phyloP scores from a whole-genome alignment of 2,113 vertebrate genomes.

The Triplophysa dalaica region DNA sequence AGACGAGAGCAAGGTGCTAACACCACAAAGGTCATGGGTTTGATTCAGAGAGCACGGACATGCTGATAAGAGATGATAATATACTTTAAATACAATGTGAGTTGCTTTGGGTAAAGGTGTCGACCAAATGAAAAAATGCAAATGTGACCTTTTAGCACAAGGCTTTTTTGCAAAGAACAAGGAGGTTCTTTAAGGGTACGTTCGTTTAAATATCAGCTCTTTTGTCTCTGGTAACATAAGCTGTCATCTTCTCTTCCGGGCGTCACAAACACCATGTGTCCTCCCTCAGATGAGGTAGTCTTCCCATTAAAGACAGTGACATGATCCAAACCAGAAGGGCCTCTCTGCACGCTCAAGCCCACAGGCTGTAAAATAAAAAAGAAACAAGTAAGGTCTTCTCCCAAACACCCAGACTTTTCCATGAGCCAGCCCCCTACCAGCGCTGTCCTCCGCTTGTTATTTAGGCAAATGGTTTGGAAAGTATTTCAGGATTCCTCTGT shows the following conservation, averaged over 20 bases:
- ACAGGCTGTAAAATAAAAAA: conserved; percentile 13
- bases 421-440: conserved; percentile 27
- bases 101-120: background rate
- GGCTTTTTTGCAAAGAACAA: background rate
- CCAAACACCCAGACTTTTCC: conserved; percentile 18
- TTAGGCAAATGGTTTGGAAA: conserved; percentile 67
- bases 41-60: too few relatives aligned
- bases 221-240: conserved; percentile 4
- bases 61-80: too few relatives aligned
- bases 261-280: conserved; percentile 62
- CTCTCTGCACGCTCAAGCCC: conserved; percentile 3
- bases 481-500: conserved; percentile 60
- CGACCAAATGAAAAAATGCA: background rate
- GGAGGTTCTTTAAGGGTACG: background rate
- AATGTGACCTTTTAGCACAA: background rate
- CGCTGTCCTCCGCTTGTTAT: conserved; percentile 53
- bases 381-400: conserved; percentile 14
- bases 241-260: conserved; percentile 42
- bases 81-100: too few relatives aligned
- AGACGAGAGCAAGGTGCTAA: too few relatives aligned
- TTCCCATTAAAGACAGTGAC: conserved; percentile 53
- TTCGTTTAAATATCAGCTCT: background rate
- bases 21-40: too few relatives aligned
- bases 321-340: conserved; percentile 52
- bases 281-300: conserved; percentile 57